phyloP scores from a whole-genome alignment of 2,888 invertebrate species.

The Diarsia brunnea region DNA sequence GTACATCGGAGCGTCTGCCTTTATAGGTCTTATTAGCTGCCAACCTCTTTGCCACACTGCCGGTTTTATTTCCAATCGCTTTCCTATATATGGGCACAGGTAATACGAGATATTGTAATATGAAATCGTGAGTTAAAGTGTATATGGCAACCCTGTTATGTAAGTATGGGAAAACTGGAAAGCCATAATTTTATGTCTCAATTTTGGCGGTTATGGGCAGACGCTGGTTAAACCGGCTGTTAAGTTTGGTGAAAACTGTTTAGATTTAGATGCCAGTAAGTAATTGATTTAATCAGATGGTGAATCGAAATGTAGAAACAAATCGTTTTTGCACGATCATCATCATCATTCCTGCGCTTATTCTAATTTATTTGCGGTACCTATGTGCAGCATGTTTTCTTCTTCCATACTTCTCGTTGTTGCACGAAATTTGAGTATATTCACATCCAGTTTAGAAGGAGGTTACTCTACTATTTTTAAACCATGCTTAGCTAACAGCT shows the following conservation, averaged over 20 bases:
- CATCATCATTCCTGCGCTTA: too few relatives aligned
- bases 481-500: too few relatives aligned
- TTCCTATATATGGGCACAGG: conserved; percentile 76
- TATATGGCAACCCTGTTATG: conserved; percentile 63
- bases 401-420: background rate
- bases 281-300: conserved; percentile 5
- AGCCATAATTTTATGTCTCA: conserved; percentile 56
- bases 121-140: conserved; percentile 70
- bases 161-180: conserved; percentile 58
- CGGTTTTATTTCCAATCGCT: conserved; percentile 72
- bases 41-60: conserved; percentile 36
- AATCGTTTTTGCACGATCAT: background rate
- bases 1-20: conserved; percentile 64
- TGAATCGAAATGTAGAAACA: conserved; percentile 25
- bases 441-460: too few relatives aligned
- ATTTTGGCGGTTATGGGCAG: conserved; percentile 43
- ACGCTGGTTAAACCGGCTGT: background rate
- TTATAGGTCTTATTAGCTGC: conserved; percentile 66
- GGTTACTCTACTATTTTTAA: too few relatives aligned
- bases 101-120: conserved; percentile 73
- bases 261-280: conserved; percentile 2
- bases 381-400: background rate
- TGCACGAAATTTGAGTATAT: background rate
- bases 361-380: too few relatives aligned
- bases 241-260: conserved; percentile 31